phyloP scores from a whole-genome alignment of 2,113 vertebrate species.

The Mastomys natalensis region DNA sequence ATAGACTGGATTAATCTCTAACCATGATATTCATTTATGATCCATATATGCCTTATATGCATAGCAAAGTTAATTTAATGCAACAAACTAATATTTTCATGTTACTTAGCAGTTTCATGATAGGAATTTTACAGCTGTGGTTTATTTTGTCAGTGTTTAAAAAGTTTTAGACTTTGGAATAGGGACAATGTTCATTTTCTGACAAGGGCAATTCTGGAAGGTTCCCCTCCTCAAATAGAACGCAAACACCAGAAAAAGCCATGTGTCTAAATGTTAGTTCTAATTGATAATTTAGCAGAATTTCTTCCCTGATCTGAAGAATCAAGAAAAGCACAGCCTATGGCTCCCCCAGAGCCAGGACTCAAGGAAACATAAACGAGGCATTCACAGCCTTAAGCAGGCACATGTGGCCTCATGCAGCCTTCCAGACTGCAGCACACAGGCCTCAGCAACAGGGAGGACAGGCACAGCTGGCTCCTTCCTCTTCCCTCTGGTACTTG shows the following conservation, averaged over 20 bases:
- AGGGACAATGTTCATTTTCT: not conserved
- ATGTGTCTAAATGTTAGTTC: not conserved
- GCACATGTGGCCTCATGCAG: too few relatives aligned
- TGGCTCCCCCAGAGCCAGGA: too few relatives aligned
- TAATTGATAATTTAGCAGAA: not conserved
- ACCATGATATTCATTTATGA: not conserved
- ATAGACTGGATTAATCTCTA: not conserved
- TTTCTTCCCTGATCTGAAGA: not conserved
- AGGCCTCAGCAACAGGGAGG: not conserved
- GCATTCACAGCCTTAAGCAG: not conserved
- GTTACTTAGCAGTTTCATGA: not conserved
- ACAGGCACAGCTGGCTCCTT: too few relatives aligned
- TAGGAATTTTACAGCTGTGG: not conserved
- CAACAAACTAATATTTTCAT: not conserved
- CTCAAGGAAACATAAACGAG: not conserved
- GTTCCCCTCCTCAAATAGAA: not conserved
- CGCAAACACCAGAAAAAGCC: not conserved
- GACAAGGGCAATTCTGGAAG: not conserved
- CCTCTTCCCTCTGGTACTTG: not conserved
- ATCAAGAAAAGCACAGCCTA: not conserved
- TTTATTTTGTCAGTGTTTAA: not conserved
- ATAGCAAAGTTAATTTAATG: not conserved
- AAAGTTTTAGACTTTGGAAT: not conserved
- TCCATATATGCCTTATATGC: not conserved
- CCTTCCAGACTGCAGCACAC: not conserved